These are phyloP conservation scores for Mactromeris polynyma DNA, from an alignment of 2,888 invertebrate species.

Conservation along the genomic window DNA sequence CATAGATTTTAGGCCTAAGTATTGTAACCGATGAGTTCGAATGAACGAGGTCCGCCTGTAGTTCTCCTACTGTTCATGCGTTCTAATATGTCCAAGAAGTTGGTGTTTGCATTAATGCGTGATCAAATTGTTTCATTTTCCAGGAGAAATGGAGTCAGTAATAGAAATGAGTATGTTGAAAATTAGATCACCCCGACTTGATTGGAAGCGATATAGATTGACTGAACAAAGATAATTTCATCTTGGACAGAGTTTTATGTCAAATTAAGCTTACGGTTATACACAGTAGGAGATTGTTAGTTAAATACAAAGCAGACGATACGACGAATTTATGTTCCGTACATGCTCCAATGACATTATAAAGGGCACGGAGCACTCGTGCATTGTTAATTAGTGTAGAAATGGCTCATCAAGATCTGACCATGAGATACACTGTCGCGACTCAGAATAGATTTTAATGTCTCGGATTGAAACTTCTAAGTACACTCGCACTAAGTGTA, in stretches of 20 bases:
- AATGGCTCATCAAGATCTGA: not conserved
- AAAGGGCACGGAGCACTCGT: not conserved
- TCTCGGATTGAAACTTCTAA: not conserved
- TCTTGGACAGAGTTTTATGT: constrained; percentile 11
- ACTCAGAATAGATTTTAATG: not conserved
- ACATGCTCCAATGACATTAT: not conserved
- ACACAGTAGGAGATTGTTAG: not conserved
- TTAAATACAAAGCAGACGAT: not conserved
- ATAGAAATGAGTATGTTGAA: constrained; percentile 34
- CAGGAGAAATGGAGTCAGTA: constrained; percentile 15
- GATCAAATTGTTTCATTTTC: constrained; percentile 36
- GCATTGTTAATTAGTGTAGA: not conserved
- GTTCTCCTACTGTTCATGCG: no score
- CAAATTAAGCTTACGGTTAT: constrained; percentile 7
- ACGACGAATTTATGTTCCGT: not conserved
- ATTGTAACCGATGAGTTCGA: no score
- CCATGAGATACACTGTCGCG: no score
- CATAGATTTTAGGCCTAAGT: no score
- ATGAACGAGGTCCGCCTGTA: no score
- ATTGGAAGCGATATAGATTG: constrained; percentile 25
- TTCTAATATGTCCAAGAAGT: not conserved
- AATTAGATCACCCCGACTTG: constrained; percentile 40
- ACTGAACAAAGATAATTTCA: constrained; percentile 32
- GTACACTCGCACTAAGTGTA: not conserved
- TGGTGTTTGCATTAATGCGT: constrained; percentile 27